Evolutionary conservation across 2,888 invertebrate genomes (phyloP).

Genomic region (Lydus trimaculatus): DNA sequence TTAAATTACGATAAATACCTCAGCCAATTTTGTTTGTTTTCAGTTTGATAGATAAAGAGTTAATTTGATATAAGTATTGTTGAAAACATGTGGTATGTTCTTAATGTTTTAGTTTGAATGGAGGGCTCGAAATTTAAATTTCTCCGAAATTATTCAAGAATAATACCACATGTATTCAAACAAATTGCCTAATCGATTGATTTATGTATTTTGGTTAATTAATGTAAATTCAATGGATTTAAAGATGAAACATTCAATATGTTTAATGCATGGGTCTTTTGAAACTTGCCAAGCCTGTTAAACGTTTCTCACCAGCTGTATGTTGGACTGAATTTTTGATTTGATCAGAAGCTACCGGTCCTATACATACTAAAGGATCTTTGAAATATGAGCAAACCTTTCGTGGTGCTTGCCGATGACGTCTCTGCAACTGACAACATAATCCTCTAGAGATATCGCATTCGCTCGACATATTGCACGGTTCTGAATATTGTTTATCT

Average conservation of each 20-base stretch:
- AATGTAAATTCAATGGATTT: neutral
- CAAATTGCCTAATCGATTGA: conserved; percentile 25
- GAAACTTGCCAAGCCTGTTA: conserved; percentile 66
- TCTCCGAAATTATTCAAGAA: conserved; percentile 12
- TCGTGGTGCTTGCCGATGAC: conserved; percentile 84
- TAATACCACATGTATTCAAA: conserved; percentile 33
- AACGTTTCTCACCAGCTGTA: conserved; percentile 82
- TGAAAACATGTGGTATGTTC: neutral
- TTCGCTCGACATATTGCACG: conserved; percentile 81
- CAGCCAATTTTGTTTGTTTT: conserved; percentile 50
- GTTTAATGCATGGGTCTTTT: conserved; percentile 61
- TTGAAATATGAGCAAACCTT: conserved; percentile 94
- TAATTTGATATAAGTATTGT: neutral
- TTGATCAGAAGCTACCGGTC: conserved; percentile 82
- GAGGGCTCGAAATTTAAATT: conserved; percentile 39
- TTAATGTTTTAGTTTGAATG: conserved; percentile 14
- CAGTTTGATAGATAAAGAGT: neutral
- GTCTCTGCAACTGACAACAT: conserved; percentile 86
- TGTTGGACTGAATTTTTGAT: conserved; percentile 75
- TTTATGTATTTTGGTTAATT: conserved; percentile 16
- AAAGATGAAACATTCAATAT: neutral
- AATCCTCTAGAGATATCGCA: conserved; percentile 86
- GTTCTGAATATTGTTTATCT: conserved; percentile 85
- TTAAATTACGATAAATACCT: conserved; percentile 54
- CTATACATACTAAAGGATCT: conserved; percentile 87